Base-by-base conservation (phyloP, 2,797 vertebrate genomes). In the Dromococcyx pavoninus region DNA sequence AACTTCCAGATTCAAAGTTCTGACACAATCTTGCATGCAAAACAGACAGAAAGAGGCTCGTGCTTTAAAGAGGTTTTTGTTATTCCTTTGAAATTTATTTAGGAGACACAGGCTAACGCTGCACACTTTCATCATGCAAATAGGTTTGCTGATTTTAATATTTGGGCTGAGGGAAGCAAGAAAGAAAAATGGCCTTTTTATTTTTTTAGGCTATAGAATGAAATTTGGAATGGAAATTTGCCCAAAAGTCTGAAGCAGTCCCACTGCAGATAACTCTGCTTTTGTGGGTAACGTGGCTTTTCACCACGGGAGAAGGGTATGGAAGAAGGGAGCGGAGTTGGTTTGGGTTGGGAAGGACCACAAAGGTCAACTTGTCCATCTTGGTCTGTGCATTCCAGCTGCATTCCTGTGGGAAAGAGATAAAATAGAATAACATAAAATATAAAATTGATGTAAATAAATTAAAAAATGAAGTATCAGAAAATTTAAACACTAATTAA, bases 1-100 rank as follows among this genome's bases (percentile, higher is more conserved):
- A 95, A 92, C 88, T 95, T 95, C 94, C 90, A 93, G 96, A 91
- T 64, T 5, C 80, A 46, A 5, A 91, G 71, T 76, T 44, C 64
- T 61, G 88, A 25, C 89, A 32, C 13, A 16, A 32, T 60, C 86
- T 62, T 10, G 13, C 41, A 27, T 32, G 86, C 66, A 46, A 46
- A 89, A 33, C 61, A 81, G 72, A 10, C 65, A 74, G 78, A 61
- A 18, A 79, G 89, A 79, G 57, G 85, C 76, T 93, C 16, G 13
- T 24, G 77, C 82, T 88, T 65, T 41, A 46, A 75, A 78, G 58
- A 78, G 77, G 28, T 27, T 67, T 81, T 76, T 76, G 87, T 89
- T 79, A 18, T 44, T 89, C 81, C 74, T 93, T 66, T 81, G 88
- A 88, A 81, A 94, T 73, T 28, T 65, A 25, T 80, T 91, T 32